Percentiles rank a stretch among this genome's conserved stretches.
phyloP scores from a whole-genome alignment of 1,140 invertebrate species.

The Penaeus chinensis region DNA sequence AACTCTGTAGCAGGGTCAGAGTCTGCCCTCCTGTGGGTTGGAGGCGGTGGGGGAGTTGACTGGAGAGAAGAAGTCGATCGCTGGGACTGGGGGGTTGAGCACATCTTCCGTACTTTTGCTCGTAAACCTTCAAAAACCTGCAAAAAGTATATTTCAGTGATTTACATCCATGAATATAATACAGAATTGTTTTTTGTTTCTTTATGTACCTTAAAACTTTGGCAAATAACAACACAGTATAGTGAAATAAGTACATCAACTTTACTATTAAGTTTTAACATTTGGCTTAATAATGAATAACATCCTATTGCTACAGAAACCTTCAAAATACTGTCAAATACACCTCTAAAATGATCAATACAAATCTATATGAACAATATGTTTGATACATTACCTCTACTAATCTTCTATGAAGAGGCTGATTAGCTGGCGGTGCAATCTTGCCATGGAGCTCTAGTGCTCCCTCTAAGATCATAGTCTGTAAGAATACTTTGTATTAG shows the following conservation, averaged over 20 bases:
- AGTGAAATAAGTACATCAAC: not conserved
- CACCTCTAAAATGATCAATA: slow-evolving; percentile 76
- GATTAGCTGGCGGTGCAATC: slow-evolving; percentile 83
- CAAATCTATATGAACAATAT: slow-evolving; percentile 79
- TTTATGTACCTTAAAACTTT: not conserved
- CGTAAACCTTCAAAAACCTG: slow-evolving; percentile 63
- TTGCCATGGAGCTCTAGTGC: slow-evolving; percentile 84
- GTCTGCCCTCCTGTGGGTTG: slow-evolving; percentile 68
- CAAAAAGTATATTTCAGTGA: slow-evolving; percentile 42
- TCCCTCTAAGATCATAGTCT: slow-evolving; percentile 79
- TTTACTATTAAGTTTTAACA: not conserved
- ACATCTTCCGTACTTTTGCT: slow-evolving; percentile 59
- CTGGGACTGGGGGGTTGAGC: slow-evolving; percentile 61
- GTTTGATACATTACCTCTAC: slow-evolving; percentile 73
- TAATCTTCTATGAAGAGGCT: slow-evolving; percentile 86
- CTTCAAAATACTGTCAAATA: not conserved
- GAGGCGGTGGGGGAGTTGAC: slow-evolving; percentile 56
- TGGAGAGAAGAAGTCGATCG: slow-evolving; percentile 60
- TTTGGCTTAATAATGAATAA: not conserved
- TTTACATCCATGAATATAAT: slow-evolving; percentile 37
- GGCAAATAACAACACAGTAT: not conserved
- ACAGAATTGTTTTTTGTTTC: not conserved
- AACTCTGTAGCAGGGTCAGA: slow-evolving; percentile 71
- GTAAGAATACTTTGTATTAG: slow-evolving; percentile 49
- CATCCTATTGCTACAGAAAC: too few species aligned